Percentiles rank a stretch among this genome's conserved stretches.
Conservation (phyloP, 2,888 invertebrate species). For the Leptarthrus brevirostris region DNA sequence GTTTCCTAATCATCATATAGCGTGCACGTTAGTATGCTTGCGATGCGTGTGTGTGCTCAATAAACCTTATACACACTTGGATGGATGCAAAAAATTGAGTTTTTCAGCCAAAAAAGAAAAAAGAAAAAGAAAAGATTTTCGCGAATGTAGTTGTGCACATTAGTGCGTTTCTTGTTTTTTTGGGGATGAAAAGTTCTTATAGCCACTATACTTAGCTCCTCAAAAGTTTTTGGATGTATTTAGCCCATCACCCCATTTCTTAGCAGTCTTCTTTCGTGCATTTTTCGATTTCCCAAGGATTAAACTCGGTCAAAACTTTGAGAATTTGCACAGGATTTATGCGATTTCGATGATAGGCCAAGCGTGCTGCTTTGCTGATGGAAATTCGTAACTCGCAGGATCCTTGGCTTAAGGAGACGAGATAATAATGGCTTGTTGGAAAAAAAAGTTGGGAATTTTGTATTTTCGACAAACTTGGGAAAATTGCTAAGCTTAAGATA, state of each 20-base stretch:
- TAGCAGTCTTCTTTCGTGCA: constrained; percentile 8
- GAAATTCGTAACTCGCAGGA: constrained; percentile 31
- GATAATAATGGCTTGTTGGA: not conserved
- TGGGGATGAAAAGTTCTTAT: constrained; percentile 41
- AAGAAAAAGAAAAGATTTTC: no score
- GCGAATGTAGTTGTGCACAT: not conserved
- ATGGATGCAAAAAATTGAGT: no score
- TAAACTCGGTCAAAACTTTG: constrained; percentile 46
- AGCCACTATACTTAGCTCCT: constrained; percentile 17
- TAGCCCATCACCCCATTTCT: not conserved
- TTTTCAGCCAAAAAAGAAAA: no score
- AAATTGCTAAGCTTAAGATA: not conserved
- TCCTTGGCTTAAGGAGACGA: constrained; percentile 23
- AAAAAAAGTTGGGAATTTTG: not conserved
- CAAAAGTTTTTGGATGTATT: constrained; percentile 34
- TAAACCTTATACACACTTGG: not conserved
- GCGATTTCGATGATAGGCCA: constrained; percentile 35
- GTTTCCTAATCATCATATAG: constrained; percentile 19
- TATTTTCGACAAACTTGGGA: not conserved
- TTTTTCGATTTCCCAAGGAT: constrained; percentile 45
- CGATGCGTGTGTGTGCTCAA: not conserved
- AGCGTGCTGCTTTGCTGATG: constrained; percentile 22
- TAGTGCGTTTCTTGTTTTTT: constrained; percentile 43
- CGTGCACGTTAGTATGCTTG: not conserved
- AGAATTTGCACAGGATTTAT: constrained; percentile 38